These are phyloP conservation scores for Sciurus carolinensis DNA, from an alignment of 2,797 vertebrate species.

Conservation along the genomic window DNA sequence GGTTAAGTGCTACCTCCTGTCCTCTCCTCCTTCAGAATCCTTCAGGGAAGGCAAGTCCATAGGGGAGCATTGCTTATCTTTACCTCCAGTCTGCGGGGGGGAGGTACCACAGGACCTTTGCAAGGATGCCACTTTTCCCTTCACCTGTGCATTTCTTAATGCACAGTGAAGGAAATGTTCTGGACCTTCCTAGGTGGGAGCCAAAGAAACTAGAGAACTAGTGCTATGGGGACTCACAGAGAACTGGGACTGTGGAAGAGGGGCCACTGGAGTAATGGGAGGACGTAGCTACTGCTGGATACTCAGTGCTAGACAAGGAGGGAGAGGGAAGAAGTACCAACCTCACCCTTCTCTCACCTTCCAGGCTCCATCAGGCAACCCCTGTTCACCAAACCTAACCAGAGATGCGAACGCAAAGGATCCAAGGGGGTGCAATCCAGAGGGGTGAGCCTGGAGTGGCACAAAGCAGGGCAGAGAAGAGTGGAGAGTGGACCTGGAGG, in stretches of 20 bases:
- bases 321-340: background rate
- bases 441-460: background rate
- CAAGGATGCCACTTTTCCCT: accelerated
- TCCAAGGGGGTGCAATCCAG: background rate
- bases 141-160: background rate
- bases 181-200: background rate
- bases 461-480: background rate
- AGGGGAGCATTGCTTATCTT: background rate
- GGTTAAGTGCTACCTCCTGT: background rate
- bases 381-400: background rate
- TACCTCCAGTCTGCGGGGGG: background rate
- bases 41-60: background rate
- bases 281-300: background rate
- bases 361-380: background rate
- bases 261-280: background rate
- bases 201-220: background rate
- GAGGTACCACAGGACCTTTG: background rate
- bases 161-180: background rate
- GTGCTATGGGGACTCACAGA: background rate
- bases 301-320: background rate
- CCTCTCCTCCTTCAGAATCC: background rate
- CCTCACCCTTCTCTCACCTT: background rate
- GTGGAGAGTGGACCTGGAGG: background rate
- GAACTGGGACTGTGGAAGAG: background rate
- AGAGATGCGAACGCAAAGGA: background rate